These are phyloP conservation scores for Sycophaga agraensis DNA, from an alignment of 1,140 invertebrate species.

Conservation along the genomic window DNA sequence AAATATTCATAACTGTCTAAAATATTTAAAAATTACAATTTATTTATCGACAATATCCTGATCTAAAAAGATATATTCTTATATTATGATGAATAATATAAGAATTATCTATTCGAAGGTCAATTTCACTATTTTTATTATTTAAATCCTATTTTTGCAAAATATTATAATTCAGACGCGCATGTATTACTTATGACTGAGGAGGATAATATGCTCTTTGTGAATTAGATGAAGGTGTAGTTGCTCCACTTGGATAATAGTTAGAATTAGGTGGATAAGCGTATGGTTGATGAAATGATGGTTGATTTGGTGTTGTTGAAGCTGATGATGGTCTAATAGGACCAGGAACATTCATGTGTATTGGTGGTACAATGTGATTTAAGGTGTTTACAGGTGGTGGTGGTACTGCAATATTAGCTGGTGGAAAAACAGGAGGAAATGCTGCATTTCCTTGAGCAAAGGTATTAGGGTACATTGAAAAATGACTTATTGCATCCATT, in stretches of 20 bases:
- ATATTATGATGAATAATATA: no score
- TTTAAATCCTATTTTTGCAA: no score
- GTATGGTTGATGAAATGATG: slow-evolving; percentile 46
- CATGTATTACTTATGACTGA: slow-evolving; percentile 41
- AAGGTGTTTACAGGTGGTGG: slow-evolving; percentile 50
- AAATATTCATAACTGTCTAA: neutral
- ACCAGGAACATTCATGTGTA: slow-evolving; percentile 42
- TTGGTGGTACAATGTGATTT: slow-evolving; percentile 51
- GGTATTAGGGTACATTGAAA: slow-evolving; percentile 42
- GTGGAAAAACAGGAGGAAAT: slow-evolving; percentile 51
- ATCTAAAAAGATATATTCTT: no score
- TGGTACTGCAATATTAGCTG: slow-evolving; percentile 49
- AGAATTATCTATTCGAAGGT: no score
- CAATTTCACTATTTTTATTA: no score
- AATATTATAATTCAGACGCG: no score
- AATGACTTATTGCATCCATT: slow-evolving; percentile 44
- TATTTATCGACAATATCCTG: no score
- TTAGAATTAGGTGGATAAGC: slow-evolving; percentile 46
- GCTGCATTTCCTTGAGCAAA: slow-evolving; percentile 38
- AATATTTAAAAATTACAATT: neutral
- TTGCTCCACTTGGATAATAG: slow-evolving; percentile 44
- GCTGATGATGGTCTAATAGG: slow-evolving; percentile 43
- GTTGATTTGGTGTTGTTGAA: slow-evolving; percentile 39
- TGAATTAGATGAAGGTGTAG: slow-evolving; percentile 41
- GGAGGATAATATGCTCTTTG: slow-evolving; percentile 49